Evolutionary conservation across 1,140 invertebrate genomes (phyloP), one percentile per base, ranked within the genome.

Genomic region (Thereuonema tuberculata): DNA sequence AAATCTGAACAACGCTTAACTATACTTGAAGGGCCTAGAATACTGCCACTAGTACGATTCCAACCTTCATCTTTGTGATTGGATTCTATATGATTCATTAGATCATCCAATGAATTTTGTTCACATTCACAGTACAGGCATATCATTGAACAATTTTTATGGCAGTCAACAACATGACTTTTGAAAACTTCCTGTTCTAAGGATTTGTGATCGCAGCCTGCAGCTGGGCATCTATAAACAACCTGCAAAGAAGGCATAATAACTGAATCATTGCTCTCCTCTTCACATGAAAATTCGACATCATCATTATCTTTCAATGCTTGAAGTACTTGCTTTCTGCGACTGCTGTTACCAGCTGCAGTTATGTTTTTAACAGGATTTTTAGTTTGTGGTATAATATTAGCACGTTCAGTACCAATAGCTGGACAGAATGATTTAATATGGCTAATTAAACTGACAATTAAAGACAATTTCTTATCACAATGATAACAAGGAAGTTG

Each of bases 101-200:
- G 14, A 26, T 14, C 24, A 26, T 55, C 53, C 53, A 29, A 14
- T 9, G 25, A 9, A 14, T 3, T 23, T 29, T 26, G 9, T 9
- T 25, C 24, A 9, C 9, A 5, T 21, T 28, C 3, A 23, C 53
- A 55, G 5, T 28, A 14, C 3, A 14, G 28, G 21, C 53, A 55
- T 9, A 3, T n/a, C 21, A 28, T 28, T 5, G 21, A 17, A 28
- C 25, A 3, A 9, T 55, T 25, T 5, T 12, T 14, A 28, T 55
- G 53, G 14, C 2, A 12, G 12, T 14, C 9, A n/a, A 21, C 27
- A 3, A 55, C 21, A 25, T 55, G 53, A 9, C 23, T 55, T 29
- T 29, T 9, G 27, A 55, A 55, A 5, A 55, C 53, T 12, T 55
- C 53, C 26, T 25, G 24, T 55, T 55, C 53, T 29, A 55, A 55